Percentiles rank a stretch among this genome's conserved stretches.
Conservation (phyloP, 2,113 vertebrate species). For the Crotalus horridus region DNA sequence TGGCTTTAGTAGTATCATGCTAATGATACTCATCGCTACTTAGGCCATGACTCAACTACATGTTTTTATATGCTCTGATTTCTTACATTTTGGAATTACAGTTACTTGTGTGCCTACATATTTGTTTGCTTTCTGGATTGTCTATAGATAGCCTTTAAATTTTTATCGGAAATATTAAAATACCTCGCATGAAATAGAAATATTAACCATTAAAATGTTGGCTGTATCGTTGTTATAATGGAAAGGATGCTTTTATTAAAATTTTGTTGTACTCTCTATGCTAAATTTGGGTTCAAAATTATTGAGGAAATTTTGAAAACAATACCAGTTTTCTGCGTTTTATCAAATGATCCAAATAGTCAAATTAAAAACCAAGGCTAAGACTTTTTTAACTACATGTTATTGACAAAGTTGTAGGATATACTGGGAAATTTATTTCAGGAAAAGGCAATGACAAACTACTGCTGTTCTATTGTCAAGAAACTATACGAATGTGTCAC, state of each 20-base stretch:
- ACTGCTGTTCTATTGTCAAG: neutral
- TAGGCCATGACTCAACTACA: neutral
- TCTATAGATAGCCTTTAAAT: neutral
- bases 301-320: neutral
- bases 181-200: neutral
- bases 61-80: neutral
- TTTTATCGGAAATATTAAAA: neutral
- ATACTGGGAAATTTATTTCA: neutral
- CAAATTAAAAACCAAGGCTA: constrained; percentile 40
- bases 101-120: neutral
- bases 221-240: neutral
- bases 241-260: neutral
- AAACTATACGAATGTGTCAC: neutral
- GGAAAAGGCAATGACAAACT: neutral
- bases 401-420: constrained; percentile 3
- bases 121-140: neutral
- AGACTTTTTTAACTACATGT: constrained; percentile 47
- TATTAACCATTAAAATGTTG: neutral
- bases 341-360: constrained; percentile 27
- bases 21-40: neutral
- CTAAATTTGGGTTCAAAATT: neutral
- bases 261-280: neutral
- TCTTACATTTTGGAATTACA: neutral
- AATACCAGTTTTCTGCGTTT: neutral
- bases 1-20: neutral